Percentiles rank a stretch among this genome's conserved stretches.
phyloP scores from a whole-genome alignment of 2,888 invertebrate species.

The Parnassius orleans region DNA sequence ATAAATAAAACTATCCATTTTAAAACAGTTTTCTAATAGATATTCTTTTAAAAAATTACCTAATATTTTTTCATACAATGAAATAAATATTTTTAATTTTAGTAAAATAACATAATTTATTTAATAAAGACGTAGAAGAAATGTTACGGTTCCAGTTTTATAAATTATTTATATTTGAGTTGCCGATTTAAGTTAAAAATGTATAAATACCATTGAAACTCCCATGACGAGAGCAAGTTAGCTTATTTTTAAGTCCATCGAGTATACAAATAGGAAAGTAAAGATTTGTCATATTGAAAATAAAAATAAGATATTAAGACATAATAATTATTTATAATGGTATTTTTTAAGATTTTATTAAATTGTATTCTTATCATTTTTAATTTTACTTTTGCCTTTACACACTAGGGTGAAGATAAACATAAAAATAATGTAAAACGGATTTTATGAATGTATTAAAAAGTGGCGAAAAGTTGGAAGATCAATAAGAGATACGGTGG shows the following conservation, averaged over 20 bases:
- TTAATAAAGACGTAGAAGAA: neutral
- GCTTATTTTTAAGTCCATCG: too few species aligned
- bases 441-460: conserved; percentile 3
- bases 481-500: conserved; percentile 26
- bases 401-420: too few species aligned
- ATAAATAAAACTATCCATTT: too few species aligned
- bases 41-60: neutral
- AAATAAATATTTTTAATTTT: neutral
- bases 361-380: neutral
- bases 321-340: neutral
- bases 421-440: neutral
- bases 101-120: neutral
- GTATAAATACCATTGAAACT: too few species aligned
- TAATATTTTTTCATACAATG: neutral
- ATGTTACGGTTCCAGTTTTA: too few species aligned
- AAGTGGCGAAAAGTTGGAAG: conserved; percentile 15
- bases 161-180: too few species aligned
- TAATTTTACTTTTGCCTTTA: neutral
- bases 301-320: too few species aligned
- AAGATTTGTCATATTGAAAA: too few species aligned
- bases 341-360: neutral
- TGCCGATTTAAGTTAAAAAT: too few species aligned
- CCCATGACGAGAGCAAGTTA: too few species aligned
- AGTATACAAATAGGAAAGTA: too few species aligned
- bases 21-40: neutral